Base-by-base conservation (phyloP, 2,113 vertebrate genomes). In the Albula glossodonta region DNA sequence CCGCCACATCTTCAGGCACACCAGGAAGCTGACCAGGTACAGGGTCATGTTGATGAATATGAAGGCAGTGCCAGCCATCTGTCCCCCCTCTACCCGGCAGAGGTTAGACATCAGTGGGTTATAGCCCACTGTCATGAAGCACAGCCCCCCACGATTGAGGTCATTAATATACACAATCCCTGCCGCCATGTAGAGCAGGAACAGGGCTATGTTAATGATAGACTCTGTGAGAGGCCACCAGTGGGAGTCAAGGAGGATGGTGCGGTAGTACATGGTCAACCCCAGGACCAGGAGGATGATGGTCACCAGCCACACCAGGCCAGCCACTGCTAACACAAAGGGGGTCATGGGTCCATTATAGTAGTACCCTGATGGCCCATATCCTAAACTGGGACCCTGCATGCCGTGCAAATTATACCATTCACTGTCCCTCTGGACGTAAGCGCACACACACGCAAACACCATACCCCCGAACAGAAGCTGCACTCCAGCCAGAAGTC, bases 151-250 rank as follows among this genome's bases (percentile, higher is more conserved):
- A 0, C 95, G 94, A 83, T 94, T 95, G 81, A 96, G 88, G 83
- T 96, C 95, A 0, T 96, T 95, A 79, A 96, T 49, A 80, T 97
- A 96, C 5, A 95, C 95, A 0, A 95, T 94, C 22, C 94, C 95
- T 0, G 93, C 94, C 0, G 95, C 92, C 96, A 97, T 94, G 91
- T 95, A 74, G 70, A 74, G 70, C 70, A 74, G 70, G n/a, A 74
- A 74, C 6, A 74, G 1, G n/a, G 11, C 70, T 41, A 95, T 11
- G 19, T 96, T 96, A 83, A 95, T 92, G 60, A 91, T 88, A 2
- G 93, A 94, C 88, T 97, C 96, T 0, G 95, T 93, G 52, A 96
- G 90, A 0, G 96, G 96, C 96, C 96, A 97, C 96, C 96, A 97
- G 86, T 91, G 82, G 1, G 96, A 90, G 83, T 94, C 89, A 0